Evolutionary conservation across 1,140 invertebrate species (phyloP).

Genomic region (Aporrectodea caliginosa): DNA sequence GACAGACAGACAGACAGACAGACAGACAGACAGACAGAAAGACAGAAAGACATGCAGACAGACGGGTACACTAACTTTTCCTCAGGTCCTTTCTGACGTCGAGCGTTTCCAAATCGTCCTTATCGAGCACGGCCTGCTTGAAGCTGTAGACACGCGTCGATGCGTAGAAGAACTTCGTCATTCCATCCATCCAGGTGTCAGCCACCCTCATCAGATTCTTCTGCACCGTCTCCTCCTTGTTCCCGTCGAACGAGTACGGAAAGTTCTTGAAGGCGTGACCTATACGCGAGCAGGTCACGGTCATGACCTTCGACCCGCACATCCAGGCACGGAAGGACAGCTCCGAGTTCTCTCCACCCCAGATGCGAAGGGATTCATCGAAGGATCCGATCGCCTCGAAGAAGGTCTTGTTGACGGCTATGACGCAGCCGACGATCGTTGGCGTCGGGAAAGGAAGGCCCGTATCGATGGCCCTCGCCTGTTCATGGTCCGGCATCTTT

Average conservation of each 20-base stretch:
- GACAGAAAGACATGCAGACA: too few relatives aligned
- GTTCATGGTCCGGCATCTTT: slow-evolving; percentile 18
- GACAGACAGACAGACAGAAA: too few relatives aligned
- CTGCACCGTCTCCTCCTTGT: slow-evolving; percentile 42
- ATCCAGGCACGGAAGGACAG: slow-evolving; percentile 96
- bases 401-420: slow-evolving; percentile 81
- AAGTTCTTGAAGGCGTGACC: slow-evolving; percentile 82
- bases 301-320: slow-evolving; percentile 90
- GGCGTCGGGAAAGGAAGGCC: slow-evolving; percentile 64
- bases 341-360: slow-evolving; percentile 94
- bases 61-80: slow-evolving; percentile 4
- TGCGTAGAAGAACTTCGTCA: slow-evolving; percentile 63
- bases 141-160: slow-evolving; percentile 22
- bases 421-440: slow-evolving; percentile 91
- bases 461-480: slow-evolving; percentile 14
- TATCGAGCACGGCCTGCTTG: slow-evolving; percentile 17
- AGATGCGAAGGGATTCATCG: slow-evolving; percentile 76
- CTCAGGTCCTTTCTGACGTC: slow-evolving; percentile 4
- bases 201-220: slow-evolving; percentile 58
- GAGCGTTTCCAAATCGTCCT: slow-evolving; percentile 11
- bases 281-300: slow-evolving; percentile 91
- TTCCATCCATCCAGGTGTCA: slow-evolving; percentile 81
- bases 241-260: slow-evolving; percentile 35
- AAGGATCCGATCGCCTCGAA: slow-evolving; percentile 87
- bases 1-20: too few relatives aligned